These are phyloP conservation scores for Anableps anableps DNA, from an alignment of 2,797 vertebrate species.

Conservation along the genomic window DNA sequence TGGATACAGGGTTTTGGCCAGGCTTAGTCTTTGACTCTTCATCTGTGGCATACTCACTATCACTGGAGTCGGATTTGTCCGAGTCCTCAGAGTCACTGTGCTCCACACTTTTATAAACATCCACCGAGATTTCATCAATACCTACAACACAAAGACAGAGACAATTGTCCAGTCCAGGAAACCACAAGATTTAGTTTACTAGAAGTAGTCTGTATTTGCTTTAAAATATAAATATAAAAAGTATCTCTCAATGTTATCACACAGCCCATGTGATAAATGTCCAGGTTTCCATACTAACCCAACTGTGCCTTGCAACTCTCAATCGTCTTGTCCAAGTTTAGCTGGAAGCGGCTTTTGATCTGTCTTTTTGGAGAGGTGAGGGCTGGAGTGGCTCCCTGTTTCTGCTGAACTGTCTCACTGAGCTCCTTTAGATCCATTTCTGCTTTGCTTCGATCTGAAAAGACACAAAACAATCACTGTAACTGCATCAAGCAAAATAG, in stretches of 20 bases:
- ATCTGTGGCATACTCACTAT: slow-evolving; percentile 92
- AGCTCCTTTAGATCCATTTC: slow-evolving; percentile 98
- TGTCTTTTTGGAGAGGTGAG: slow-evolving; percentile 95
- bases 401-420: slow-evolving; percentile 95
- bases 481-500: neutral
- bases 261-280: neutral
- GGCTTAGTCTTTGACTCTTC: slow-evolving; percentile 92
- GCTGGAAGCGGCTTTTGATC: slow-evolving; percentile 95
- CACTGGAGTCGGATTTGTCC: slow-evolving; percentile 94
- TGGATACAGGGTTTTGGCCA: slow-evolving; percentile 64
- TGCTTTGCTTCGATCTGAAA: slow-evolving; percentile 94
- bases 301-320: slow-evolving; percentile 98
- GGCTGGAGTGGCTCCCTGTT: slow-evolving; percentile 79
- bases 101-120: slow-evolving; percentile 92
- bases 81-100: slow-evolving; percentile 97
- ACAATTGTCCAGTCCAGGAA: neutral
- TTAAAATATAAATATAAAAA: neutral
- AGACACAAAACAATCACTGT: neutral
- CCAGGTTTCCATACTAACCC: slow-evolving; percentile 79
- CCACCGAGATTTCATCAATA: slow-evolving; percentile 96
- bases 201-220: neutral
- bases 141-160: slow-evolving; percentile 76
- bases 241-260: neutral
- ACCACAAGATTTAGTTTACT: neutral
- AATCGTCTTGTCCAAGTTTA: slow-evolving; percentile 98